Percentiles rank a stretch among this genome's conserved stretches.
Evolutionary conservation across 1,140 invertebrate species (phyloP).

Genomic region (Zaprionus lachaisei): DNA sequence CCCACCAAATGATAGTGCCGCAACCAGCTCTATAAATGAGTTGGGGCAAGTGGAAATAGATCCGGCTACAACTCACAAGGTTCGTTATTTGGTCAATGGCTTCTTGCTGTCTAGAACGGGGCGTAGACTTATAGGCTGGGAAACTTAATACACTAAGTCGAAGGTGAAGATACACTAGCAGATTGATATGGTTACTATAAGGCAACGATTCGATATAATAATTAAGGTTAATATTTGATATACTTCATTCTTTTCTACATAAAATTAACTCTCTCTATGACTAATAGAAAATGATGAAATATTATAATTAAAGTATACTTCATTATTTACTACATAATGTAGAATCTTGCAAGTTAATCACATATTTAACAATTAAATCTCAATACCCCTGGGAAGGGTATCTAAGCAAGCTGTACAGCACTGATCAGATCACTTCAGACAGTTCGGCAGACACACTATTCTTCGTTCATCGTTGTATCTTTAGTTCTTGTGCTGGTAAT

Average conservation of each 20-base stretch:
- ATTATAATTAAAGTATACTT: too few relatives aligned
- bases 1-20: not conserved
- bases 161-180: not conserved
- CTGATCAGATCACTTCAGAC: not conserved
- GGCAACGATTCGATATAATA: not conserved
- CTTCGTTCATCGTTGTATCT: constrained; percentile 2
- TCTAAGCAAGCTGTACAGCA: not conserved
- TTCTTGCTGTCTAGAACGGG: constrained; percentile 51
- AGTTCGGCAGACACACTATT: constrained; percentile 23
- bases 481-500: constrained; percentile 60
- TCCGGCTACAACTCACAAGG: constrained; percentile 34
- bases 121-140: constrained; percentile 20
- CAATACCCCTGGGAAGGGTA: not conserved
- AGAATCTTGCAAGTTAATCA: too few relatives aligned
- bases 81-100: constrained; percentile 78
- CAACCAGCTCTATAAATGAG: not conserved
- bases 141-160: too few relatives aligned
- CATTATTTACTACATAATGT: too few relatives aligned
- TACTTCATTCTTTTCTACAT: too few relatives aligned
- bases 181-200: not conserved
- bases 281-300: not conserved
- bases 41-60: constrained; percentile 49
- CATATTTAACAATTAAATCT: not conserved
- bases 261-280: too few relatives aligned
- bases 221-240: too few relatives aligned